Evolutionary conservation across 2,797 vertebrate species (phyloP).

Genomic region (Zenarchopterus dispar): DNA sequence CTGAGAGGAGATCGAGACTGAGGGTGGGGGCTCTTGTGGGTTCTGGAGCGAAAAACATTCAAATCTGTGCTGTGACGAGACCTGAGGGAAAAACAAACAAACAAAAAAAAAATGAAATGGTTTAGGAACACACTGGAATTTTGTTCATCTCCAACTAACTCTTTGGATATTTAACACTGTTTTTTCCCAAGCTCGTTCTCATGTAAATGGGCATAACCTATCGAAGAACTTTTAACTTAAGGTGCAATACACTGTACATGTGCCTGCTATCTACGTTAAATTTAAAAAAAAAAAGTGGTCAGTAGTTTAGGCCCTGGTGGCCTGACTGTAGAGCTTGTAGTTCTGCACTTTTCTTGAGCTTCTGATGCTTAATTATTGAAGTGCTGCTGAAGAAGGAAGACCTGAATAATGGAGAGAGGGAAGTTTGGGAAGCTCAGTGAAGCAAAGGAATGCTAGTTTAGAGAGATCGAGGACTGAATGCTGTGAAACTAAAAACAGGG

Average conservation of each 20-base stretch:
- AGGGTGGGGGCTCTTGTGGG: constrained; percentile 87
- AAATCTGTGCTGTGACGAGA: constrained; percentile 89
- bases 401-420: constrained; percentile 71
- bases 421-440: constrained; percentile 60
- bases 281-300: constrained; percentile 67
- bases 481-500: constrained; percentile 40
- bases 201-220: constrained; percentile 30
- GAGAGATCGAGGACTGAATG: constrained; percentile 45
- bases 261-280: constrained; percentile 63
- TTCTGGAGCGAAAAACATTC: constrained; percentile 87
- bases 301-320: constrained; percentile 52
- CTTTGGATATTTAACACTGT: too few relatives aligned
- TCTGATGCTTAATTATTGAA: constrained; percentile 76
- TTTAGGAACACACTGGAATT: constrained; percentile 3
- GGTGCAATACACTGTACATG: constrained; percentile 21
- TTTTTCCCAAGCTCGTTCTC: constrained; percentile 14
- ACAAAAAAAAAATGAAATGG: constrained; percentile 10
- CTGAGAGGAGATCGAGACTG: constrained; percentile 86
- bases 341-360: constrained; percentile 51
- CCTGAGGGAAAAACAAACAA: constrained; percentile 72
- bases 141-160: background rate
- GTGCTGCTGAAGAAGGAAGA: constrained; percentile 64
- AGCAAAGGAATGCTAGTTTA: constrained; percentile 57
- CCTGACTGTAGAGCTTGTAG: constrained; percentile 39
- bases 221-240: constrained; percentile 21